phyloP scores from a whole-genome alignment of 2,797 vertebrate species.

The Champsocephalus esox region DNA sequence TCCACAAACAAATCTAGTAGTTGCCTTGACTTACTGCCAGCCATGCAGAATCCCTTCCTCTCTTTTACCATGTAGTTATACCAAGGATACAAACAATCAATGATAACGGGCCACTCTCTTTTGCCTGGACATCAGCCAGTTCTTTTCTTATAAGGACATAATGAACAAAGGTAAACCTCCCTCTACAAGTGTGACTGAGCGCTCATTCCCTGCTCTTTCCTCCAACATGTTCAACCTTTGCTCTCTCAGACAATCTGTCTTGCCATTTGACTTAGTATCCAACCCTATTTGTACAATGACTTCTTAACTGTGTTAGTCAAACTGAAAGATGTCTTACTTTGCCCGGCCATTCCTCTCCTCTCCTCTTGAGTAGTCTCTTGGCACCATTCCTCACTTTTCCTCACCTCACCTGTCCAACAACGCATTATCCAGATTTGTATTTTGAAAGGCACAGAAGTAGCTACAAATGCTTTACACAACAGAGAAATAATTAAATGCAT shows the following conservation, averaged over 20 bases:
- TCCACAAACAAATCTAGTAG: not conserved
- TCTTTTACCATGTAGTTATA: not conserved
- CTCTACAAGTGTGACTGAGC: not conserved
- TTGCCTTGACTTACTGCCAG: conserved; percentile 3
- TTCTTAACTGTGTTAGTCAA: not conserved
- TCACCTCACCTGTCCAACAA: not conserved
- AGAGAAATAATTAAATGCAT: not conserved
- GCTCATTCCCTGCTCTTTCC: not conserved
- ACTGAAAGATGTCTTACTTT: conserved; percentile 7
- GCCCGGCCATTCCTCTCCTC: not conserved
- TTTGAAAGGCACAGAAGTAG: not conserved
- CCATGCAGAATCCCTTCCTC: not conserved
- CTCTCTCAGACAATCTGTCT: not conserved
- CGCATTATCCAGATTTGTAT: not conserved
- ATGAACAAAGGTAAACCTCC: conserved; percentile 2
- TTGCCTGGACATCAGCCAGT: conserved; percentile 11
- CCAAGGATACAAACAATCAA: conserved; percentile 30
- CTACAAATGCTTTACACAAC: not conserved
- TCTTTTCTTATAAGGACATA: not conserved
- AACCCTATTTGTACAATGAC: not conserved
- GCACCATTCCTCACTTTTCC: not conserved
- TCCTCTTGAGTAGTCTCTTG: not conserved
- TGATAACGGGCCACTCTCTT: conserved; percentile 12
- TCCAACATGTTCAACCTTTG: conserved; percentile 13
- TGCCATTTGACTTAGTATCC: conserved; percentile 5